These are phyloP conservation scores for Sula dactylatra DNA, from an alignment of 2,113 vertebrate genomes.

Conservation along the genomic window DNA sequence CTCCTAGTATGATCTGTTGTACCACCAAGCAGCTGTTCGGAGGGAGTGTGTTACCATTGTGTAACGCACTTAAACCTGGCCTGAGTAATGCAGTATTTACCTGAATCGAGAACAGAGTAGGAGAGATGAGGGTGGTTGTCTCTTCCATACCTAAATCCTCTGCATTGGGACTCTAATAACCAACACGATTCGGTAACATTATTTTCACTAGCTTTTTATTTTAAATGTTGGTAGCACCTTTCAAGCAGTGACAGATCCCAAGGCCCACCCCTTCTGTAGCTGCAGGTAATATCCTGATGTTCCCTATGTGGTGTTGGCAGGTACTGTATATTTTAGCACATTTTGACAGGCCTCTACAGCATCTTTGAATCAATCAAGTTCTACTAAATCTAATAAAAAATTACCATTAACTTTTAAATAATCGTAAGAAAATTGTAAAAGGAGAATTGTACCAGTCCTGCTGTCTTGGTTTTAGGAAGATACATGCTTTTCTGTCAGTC, in stretches of 20 bases:
- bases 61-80: neutral
- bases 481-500: neutral
- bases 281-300: slow-evolving; percentile 58
- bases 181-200: neutral
- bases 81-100: neutral
- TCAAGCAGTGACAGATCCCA: slow-evolving; percentile 13
- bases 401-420: slow-evolving; percentile 21
- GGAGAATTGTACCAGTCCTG: neutral
- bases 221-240: slow-evolving; percentile 8
- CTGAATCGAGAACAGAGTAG: neutral
- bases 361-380: slow-evolving; percentile 52
- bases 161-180: neutral
- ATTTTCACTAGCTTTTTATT: slow-evolving; percentile 14
- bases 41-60: fast-evolving
- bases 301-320: slow-evolving; percentile 46
- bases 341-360: slow-evolving; percentile 46
- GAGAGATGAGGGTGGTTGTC: neutral
- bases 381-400: slow-evolving; percentile 46
- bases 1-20: neutral
- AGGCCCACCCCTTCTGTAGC: neutral
- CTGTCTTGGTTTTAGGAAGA: neutral
- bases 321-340: slow-evolving; percentile 62
- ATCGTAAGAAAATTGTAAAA: neutral
- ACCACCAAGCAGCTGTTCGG: neutral
- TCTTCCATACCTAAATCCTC: neutral